Evolutionary conservation across 2,797 vertebrate species (phyloP).

Genomic region (Propithecus deckenii): DNA sequence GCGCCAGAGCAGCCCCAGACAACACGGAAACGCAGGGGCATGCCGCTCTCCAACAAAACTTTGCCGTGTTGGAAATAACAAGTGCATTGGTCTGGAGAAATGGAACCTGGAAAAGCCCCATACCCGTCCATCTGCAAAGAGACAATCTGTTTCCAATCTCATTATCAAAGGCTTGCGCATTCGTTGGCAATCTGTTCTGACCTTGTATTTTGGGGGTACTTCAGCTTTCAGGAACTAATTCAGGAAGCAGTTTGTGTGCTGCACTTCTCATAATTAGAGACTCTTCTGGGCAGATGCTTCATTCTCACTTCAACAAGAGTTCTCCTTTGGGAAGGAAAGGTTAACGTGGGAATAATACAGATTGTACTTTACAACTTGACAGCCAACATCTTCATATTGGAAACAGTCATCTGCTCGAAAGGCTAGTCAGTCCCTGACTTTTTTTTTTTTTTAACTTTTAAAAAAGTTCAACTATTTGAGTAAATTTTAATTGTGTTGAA

Average conservation of each 20-base stretch:
- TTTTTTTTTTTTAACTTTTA: background rate
- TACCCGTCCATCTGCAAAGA: background rate
- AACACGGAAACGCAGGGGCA: fast-evolving
- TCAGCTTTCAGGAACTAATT: background rate
- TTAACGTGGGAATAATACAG: fast-evolving
- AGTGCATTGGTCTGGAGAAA: background rate
- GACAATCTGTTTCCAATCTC: fast-evolving
- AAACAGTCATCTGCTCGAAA: background rate
- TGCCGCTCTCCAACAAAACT: background rate
- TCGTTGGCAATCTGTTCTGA: fast-evolving
- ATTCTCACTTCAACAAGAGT: fast-evolving
- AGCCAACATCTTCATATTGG: too few species aligned
- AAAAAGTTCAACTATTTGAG: background rate
- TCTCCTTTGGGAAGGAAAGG: background rate
- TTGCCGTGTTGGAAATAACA: background rate
- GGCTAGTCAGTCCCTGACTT: background rate
- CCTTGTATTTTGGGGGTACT: background rate
- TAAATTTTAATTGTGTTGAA: background rate
- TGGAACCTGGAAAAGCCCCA: fast-evolving
- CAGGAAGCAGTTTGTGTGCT: background rate
- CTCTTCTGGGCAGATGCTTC: fast-evolving
- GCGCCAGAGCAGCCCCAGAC: too few species aligned
- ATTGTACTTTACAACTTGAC: too few species aligned
- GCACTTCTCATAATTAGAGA: background rate
- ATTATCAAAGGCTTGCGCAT: fast-evolving